Percentiles rank a stretch among this genome's conserved stretches.
These are phyloP conservation scores for Anthoscopus minutus DNA, from an alignment of 2,113 vertebrate genomes.

Conservation along the genomic window DNA sequence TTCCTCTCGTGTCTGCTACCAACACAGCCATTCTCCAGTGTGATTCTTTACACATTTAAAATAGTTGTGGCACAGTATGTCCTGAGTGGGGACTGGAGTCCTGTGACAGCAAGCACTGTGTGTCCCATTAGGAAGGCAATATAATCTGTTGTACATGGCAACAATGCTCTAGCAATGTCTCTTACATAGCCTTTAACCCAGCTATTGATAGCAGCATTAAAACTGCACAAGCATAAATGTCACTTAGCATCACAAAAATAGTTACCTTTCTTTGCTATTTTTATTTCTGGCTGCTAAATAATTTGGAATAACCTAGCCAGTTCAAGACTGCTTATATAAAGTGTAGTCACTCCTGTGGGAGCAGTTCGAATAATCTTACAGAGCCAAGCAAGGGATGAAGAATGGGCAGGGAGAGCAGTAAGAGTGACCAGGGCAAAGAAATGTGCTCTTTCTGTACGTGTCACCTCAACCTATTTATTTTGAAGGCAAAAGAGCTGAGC, in stretches of 20 bases:
- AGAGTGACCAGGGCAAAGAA: not conserved
- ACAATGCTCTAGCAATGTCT: not conserved
- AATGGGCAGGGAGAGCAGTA: not conserved
- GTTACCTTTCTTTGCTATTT: not conserved
- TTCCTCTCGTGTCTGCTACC: not conserved
- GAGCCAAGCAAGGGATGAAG: accelerated
- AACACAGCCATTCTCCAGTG: not conserved
- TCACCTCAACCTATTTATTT: not conserved
- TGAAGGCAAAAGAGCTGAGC: not conserved
- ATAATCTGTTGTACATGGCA: not conserved
- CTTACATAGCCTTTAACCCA: not conserved
- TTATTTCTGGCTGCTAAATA: not conserved
- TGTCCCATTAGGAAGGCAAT: not conserved
- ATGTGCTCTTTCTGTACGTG: not conserved
- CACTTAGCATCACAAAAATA: not conserved
- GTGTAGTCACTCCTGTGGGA: not conserved
- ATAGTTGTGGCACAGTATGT: not conserved
- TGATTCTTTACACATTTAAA: not conserved
- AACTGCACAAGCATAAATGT: not conserved
- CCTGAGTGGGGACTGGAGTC: not conserved
- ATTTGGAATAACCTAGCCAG: not conserved
- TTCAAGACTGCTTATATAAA: not conserved
- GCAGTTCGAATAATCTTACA: not conserved
- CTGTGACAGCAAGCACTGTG: not conserved
- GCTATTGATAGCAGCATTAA: not conserved